phyloP scores from a whole-genome alignment of 1,140 invertebrate genomes.

The Cotesia chilonis region DNA sequence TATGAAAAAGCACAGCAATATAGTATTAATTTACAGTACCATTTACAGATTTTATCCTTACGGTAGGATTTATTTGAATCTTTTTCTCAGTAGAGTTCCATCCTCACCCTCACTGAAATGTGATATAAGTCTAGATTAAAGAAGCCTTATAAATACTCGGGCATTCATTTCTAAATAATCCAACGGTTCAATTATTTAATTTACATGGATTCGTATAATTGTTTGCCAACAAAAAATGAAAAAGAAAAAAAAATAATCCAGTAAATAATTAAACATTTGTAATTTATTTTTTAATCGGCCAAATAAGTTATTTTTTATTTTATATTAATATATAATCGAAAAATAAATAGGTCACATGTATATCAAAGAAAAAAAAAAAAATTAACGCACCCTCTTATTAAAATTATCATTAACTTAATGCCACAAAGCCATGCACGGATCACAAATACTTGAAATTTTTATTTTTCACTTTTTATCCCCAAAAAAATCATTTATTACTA shows the following conservation, averaged over 20 bases:
- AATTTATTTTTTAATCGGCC: no score
- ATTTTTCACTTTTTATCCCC: no score
- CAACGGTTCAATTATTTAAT: slow-evolving; percentile 19
- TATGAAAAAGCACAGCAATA: background rate
- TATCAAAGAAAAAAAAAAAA: slow-evolving; percentile 19
- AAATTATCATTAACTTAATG: no score
- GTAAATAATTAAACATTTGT: no score
- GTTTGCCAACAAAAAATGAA: background rate
- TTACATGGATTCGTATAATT: slow-evolving; percentile 5
- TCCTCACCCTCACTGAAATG: slow-evolving; percentile 42
- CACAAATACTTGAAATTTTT: no score
- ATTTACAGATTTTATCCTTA: background rate
- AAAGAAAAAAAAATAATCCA: background rate
- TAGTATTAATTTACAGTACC: background rate
- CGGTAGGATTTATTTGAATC: slow-evolving; percentile 14
- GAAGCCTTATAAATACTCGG: slow-evolving; percentile 51
- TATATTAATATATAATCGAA: no score
- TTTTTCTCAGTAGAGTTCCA: slow-evolving; percentile 38
- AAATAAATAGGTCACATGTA: slow-evolving; percentile 44
- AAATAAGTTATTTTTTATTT: no score
- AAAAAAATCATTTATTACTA: no score
- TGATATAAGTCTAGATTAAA: slow-evolving; percentile 57
- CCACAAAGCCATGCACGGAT: no score
- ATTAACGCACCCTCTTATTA: no score
- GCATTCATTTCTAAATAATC: slow-evolving; percentile 43